Evolutionary conservation across 2,888 invertebrate species (phyloP).

Genomic region (Steinernema hermaphroditum): DNA sequence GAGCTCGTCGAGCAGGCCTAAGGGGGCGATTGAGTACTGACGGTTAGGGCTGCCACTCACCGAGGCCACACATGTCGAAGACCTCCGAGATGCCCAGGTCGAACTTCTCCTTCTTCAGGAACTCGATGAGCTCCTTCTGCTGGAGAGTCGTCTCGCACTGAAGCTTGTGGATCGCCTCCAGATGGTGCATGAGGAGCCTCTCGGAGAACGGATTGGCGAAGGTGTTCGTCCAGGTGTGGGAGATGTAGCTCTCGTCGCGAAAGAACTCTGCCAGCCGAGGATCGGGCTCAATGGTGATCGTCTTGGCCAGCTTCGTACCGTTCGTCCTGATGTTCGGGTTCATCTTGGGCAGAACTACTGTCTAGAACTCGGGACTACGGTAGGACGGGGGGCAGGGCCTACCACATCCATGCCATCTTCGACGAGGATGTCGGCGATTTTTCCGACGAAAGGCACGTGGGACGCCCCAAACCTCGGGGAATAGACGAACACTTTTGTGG

Average conservation of each 20-base stretch:
- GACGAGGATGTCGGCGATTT: slow-evolving; percentile 41
- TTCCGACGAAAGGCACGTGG: slow-evolving; percentile 42
- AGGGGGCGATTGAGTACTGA: not conserved
- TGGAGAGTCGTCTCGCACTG: slow-evolving; percentile 39
- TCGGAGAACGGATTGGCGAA: not conserved
- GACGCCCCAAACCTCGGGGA: slow-evolving; percentile 43
- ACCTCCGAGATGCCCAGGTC: slow-evolving; percentile 47
- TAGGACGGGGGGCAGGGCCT: not conserved
- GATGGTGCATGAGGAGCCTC: slow-evolving; percentile 26
- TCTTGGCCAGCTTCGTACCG: slow-evolving; percentile 29
- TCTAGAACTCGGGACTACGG: slow-evolving; percentile 34
- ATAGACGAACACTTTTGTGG: slow-evolving; percentile 43
- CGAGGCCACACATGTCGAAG: slow-evolving; percentile 45
- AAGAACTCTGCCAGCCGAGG: not conserved
- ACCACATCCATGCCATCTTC: slow-evolving; percentile 48
- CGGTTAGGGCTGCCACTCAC: slow-evolving; percentile 28
- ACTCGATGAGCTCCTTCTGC: slow-evolving; percentile 35
- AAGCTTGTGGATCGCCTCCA: slow-evolving; percentile 33
- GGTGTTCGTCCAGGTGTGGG: not conserved
- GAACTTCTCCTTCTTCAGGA: slow-evolving; percentile 42
- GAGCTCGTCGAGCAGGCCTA: slow-evolving; percentile 44
- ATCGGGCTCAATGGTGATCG: slow-evolving; percentile 24
- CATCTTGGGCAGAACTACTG: slow-evolving; percentile 39
- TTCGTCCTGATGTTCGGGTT: slow-evolving; percentile 12
- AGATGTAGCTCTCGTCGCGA: not conserved